Conservation (phyloP, 2,113 vertebrate genomes). For the Phalacrocorax pelagicus region DNA sequence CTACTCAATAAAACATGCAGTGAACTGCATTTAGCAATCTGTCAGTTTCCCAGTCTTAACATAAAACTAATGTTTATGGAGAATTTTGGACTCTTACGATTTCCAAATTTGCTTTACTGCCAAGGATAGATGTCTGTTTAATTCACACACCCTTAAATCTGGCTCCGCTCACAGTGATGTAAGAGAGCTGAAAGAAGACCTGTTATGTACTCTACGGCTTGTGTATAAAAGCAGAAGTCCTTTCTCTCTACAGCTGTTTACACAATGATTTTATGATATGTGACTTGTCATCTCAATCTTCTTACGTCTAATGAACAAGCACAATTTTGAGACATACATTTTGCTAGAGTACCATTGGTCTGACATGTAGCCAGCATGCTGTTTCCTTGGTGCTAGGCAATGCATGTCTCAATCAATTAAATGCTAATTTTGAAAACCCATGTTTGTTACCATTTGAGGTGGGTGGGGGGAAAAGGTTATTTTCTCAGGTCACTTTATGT, state of each 20-base stretch:
- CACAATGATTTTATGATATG: not conserved
- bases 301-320: not conserved
- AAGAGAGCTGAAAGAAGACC: not conserved
- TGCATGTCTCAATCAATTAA: not conserved
- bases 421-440: not conserved
- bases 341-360: not conserved
- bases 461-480: rapidly evolving
- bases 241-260: not conserved
- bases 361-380: not conserved
- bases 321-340: not conserved
- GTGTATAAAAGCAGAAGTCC: not conserved
- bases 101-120: not conserved
- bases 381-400: not conserved
- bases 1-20: not conserved
- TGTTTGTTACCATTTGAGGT: rapidly evolving
- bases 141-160: not conserved
- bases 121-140: not conserved
- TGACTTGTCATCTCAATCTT: not conserved
- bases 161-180: not conserved
- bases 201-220: not conserved
- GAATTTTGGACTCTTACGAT: not conserved
- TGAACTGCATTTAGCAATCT: not conserved
- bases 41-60: not conserved
- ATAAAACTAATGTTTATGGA: not conserved
- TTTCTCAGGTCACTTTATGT: not conserved